A percentile compares a stretch with the other conserved stretches of the same genome.
Evolutionary conservation across 2,888 invertebrate genomes (phyloP).

Genomic region (Strigamia crassipes): DNA sequence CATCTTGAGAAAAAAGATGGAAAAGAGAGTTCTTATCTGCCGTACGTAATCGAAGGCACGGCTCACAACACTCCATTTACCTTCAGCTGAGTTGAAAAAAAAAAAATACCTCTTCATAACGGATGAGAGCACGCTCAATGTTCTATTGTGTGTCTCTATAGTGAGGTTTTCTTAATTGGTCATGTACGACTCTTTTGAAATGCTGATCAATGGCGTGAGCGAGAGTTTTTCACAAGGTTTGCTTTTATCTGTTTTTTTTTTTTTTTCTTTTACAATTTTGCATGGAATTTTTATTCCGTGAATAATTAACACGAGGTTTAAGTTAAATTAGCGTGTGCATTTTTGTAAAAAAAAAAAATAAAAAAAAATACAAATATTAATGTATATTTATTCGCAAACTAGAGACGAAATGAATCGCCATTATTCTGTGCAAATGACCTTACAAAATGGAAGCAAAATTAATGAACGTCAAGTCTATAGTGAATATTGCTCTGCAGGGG

Average conservation of each 20-base stretch:
- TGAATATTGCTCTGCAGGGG: background rate
- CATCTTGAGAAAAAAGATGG: background rate
- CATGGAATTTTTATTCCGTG: background rate
- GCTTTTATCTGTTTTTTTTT: background rate
- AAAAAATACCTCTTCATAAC: background rate
- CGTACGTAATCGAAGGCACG: background rate
- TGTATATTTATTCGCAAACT: background rate
- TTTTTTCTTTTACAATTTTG: background rate
- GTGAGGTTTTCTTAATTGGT: background rate
- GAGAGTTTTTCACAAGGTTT: background rate
- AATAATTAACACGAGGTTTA: background rate
- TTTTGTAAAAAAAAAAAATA: background rate
- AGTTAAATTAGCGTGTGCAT: background rate
- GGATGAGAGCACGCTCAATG: background rate
- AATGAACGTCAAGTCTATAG: background rate
- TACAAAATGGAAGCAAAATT: background rate
- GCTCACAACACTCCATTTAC: constrained; percentile 8
- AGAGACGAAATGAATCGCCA: background rate
- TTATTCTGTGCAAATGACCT: background rate
- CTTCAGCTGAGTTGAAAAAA: background rate
- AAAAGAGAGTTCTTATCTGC: background rate
- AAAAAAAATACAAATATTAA: background rate
- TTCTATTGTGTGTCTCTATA: background rate
- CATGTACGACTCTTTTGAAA: background rate
- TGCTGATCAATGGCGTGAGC: background rate